These are phyloP conservation scores for Apodemus agrarius DNA, from an alignment of 2,797 vertebrate genomes.

Conservation along the genomic window DNA sequence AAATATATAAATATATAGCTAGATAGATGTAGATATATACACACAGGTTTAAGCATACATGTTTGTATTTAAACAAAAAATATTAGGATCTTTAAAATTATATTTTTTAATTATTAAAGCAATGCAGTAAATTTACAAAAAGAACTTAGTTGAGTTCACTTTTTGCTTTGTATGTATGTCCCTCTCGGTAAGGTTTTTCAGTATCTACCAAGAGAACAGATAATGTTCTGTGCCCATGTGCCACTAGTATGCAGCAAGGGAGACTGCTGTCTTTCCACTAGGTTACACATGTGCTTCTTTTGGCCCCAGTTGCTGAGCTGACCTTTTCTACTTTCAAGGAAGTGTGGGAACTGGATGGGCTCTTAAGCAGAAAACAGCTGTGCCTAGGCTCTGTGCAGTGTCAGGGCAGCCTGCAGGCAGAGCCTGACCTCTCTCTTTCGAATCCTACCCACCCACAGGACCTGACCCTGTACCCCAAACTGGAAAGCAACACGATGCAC, in stretches of 20 bases:
- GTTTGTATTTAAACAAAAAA: background rate
- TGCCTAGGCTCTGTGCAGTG: background rate
- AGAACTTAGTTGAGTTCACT: background rate
- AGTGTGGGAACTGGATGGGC: background rate
- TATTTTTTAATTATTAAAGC: background rate
- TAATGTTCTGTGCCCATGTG: background rate
- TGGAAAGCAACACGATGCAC: conserved; percentile 1
- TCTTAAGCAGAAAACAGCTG: background rate
- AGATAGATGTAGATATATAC: no score
- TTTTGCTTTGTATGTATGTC: background rate
- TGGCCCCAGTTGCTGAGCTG: background rate
- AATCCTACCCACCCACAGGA: background rate
- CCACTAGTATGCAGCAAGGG: background rate
- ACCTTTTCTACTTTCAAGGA: background rate
- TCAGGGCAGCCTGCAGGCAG: no score
- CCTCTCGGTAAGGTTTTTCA: background rate
- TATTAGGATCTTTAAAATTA: background rate
- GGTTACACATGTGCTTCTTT: background rate
- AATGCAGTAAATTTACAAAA: conserved; percentile 18
- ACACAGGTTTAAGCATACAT: background rate
- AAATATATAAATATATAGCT: no score
- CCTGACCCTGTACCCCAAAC: background rate
- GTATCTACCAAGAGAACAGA: background rate
- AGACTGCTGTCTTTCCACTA: background rate
- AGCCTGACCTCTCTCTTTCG: background rate